Conservation (phyloP, 2,797 vertebrate species). For the Sciurus vulgaris region DNA sequence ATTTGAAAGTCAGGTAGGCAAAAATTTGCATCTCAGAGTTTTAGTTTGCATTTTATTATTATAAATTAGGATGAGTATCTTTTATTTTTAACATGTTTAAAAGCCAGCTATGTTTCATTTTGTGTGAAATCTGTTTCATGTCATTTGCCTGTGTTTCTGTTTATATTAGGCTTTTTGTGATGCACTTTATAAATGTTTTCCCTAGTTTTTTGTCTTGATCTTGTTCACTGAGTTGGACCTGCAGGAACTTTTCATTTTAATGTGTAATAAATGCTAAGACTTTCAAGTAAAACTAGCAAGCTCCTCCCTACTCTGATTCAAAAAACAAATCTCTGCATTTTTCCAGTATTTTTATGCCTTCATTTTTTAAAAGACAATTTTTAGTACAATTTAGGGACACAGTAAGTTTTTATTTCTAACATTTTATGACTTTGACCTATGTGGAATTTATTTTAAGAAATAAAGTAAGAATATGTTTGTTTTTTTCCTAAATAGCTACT, state of each 20-base stretch:
- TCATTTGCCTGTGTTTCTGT: constrained; percentile 10
- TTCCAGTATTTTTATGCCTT: constrained; percentile 48
- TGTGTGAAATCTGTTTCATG: background rate
- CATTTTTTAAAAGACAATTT: constrained; percentile 5
- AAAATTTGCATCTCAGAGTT: background rate
- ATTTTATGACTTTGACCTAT: constrained; percentile 37
- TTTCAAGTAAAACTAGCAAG: constrained; percentile 54
- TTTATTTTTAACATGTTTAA: constrained; percentile 8
- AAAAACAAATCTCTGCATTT: background rate
- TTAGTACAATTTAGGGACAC: background rate
- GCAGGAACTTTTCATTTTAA: constrained; percentile 17
- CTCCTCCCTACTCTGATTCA: background rate
- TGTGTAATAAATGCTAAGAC: background rate
- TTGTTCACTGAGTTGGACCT: constrained; percentile 34
- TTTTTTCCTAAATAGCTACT: background rate
- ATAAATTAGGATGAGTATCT: constrained; percentile 22
- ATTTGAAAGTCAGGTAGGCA: background rate
- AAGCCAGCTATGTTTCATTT: constrained; percentile 11
- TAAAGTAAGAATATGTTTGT: background rate
- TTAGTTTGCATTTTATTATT: constrained; percentile 59
- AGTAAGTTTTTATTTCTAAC: constrained; percentile 34
- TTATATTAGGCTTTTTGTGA: constrained; percentile 22
- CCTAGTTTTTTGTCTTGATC: constrained; percentile 17
- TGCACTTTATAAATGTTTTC: background rate
- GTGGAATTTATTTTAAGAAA: constrained; percentile 51